A percentile compares a stretch with the other conserved stretches of the same genome.
phyloP scores from a whole-genome alignment of 2,888 invertebrate species.

The Encarsia formosa region DNA sequence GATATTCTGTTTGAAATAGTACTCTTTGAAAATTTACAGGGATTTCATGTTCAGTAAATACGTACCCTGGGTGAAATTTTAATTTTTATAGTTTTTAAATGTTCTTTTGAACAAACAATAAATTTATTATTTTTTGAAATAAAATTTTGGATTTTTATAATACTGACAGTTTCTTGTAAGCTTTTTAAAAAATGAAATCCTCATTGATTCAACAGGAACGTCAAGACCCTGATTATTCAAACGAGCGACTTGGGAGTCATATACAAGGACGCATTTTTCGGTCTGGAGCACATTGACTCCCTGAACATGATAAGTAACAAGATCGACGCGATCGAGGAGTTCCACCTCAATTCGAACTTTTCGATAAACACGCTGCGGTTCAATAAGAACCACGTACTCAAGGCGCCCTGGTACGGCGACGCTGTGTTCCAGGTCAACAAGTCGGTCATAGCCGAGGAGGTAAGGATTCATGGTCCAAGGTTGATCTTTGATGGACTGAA shows the following conservation, averaged over 20 bases:
- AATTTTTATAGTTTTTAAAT: no score
- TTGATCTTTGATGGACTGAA: no score
- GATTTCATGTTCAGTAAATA: no score
- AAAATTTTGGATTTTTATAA: no score
- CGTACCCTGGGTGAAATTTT: no score
- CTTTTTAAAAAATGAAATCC: no score
- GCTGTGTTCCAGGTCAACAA: slow-evolving; percentile 69
- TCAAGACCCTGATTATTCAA: slow-evolving; percentile 71
- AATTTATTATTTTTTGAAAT: no score
- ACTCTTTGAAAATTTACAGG: no score
- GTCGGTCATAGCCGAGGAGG: slow-evolving; percentile 67
- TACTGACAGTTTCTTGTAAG: no score
- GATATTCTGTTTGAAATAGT: no score
- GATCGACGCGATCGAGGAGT: slow-evolving; percentile 75
- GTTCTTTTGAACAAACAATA: no score
- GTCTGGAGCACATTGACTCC: slow-evolving; percentile 66
- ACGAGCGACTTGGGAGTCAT: slow-evolving; percentile 79
- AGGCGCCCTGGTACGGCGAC: slow-evolving; percentile 65
- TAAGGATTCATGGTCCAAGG: no score
- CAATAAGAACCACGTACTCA: slow-evolving; percentile 79
- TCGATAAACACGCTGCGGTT: slow-evolving; percentile 69
- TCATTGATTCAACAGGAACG: slow-evolving; percentile 56
- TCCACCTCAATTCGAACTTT: slow-evolving; percentile 68
- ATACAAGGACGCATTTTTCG: slow-evolving; percentile 69
- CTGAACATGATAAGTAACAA: slow-evolving; percentile 80